A percentile compares a stretch with the other conserved stretches of the same genome.
Conservation (phyloP, 1,140 invertebrate species). For the Drosophila azteca region DNA sequence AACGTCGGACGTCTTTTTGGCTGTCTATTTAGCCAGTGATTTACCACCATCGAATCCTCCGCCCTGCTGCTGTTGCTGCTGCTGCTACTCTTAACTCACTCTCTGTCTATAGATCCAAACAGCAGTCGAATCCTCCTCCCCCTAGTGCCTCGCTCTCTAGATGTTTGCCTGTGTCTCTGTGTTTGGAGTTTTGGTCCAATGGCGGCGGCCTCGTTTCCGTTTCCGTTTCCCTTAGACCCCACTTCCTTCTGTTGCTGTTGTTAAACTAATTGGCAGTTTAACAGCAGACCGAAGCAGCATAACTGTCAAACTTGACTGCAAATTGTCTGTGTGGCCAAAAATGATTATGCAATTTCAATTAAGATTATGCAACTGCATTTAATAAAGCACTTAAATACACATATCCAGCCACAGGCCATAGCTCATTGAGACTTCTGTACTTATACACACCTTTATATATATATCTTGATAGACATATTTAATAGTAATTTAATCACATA, state of each 20-base stretch:
- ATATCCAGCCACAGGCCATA: no score
- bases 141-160: background rate
- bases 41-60: conserved; percentile 20
- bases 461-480: no score
- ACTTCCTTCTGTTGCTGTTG: conserved; percentile 16
- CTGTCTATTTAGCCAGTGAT: conserved; percentile 77
- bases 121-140: background rate
- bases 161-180: conserved; percentile 1
- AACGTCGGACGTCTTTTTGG: conserved; percentile 70
- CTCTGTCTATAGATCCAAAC: conserved; percentile 1
- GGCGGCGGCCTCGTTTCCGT: conserved; percentile 30
- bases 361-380: conserved; percentile 58
- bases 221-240: conserved; percentile 17
- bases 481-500: no score
- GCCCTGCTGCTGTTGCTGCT: background rate
- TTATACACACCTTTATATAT: no score
- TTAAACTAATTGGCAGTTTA: conserved; percentile 74
- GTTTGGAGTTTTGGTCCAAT: conserved; percentile 20
- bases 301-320: conserved; percentile 45
- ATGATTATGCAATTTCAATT: conserved; percentile 76
- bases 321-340: conserved; percentile 29
- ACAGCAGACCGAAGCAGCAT: conserved; percentile 48
- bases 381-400: conserved; percentile 16
- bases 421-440: no score
- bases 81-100: background rate